These are phyloP conservation scores for Microctenopoma steveboyesi DNA, from an alignment of 2,797 vertebrate genomes.

Conservation along the genomic window DNA sequence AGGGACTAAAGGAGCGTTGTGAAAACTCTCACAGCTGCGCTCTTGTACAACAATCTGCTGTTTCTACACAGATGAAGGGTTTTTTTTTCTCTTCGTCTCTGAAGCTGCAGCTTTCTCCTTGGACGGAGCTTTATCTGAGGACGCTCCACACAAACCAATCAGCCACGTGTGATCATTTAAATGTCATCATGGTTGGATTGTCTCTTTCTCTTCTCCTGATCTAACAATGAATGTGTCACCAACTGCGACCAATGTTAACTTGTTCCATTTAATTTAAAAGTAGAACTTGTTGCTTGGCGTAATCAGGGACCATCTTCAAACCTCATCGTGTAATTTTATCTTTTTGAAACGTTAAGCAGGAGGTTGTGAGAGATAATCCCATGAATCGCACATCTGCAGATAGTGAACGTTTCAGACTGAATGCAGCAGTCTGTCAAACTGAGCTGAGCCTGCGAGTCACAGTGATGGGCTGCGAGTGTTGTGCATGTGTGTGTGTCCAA, in stretches of 20 bases:
- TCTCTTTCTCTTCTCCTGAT: no score
- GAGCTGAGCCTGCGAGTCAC: conserved; percentile 62
- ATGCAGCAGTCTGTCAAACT: conserved; percentile 22
- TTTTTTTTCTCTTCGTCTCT: conserved; percentile 12
- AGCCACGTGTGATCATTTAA: no score
- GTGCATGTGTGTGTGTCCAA: conserved; percentile 50
- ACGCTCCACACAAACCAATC: no score
- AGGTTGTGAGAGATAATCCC: background rate
- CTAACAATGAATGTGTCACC: no score
- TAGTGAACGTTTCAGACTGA: background rate
- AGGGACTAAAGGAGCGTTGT: conserved; percentile 53
- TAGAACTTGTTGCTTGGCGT: no score
- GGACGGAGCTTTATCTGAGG: background rate
- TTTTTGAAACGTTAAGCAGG: background rate
- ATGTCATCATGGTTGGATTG: no score
- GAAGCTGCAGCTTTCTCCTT: background rate
- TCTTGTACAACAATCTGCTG: conserved; percentile 36
- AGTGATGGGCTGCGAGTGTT: conserved; percentile 32
- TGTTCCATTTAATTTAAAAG: no score
- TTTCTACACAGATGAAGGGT: conserved; percentile 20
- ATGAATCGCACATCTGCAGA: background rate
- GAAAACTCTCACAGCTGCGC: conserved; percentile 65
- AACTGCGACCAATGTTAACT: no score
- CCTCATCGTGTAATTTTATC: no score
- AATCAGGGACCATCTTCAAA: no score